These are phyloP conservation scores for Acronicta psi DNA, from an alignment of 2,888 invertebrate genomes.

Conservation along the genomic window DNA sequence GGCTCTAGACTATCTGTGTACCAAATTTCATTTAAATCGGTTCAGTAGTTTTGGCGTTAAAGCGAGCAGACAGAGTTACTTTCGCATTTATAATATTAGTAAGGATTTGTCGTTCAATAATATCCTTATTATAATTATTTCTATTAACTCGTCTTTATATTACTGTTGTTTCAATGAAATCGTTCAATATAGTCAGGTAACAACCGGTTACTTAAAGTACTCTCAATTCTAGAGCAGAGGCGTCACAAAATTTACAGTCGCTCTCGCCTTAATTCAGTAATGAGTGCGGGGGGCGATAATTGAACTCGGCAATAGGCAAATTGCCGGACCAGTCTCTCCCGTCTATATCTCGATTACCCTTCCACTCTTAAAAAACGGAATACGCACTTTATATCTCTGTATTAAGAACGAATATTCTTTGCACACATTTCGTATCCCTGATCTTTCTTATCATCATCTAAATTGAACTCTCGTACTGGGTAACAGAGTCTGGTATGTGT, in stretches of 20 bases:
- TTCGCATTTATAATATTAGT: constrained; percentile 8
- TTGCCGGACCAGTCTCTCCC: constrained; percentile 79
- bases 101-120: neutral
- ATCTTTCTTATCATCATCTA: constrained; percentile 67
- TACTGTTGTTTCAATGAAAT: constrained; percentile 33
- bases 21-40: too few species aligned
- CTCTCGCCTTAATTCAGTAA: constrained; percentile 87
- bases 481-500: constrained; percentile 70
- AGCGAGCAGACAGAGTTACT: too few species aligned
- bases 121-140: neutral
- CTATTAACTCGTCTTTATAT: constrained; percentile 5
- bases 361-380: constrained; percentile 46
- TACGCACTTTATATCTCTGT: constrained; percentile 61
- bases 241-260: constrained; percentile 83
- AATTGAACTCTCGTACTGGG: constrained; percentile 73
- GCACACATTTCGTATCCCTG: constrained; percentile 50
- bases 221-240: constrained; percentile 78
- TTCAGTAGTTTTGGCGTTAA: too few species aligned
- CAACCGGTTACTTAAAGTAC: constrained; percentile 71
- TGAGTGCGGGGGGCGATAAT: constrained; percentile 88
- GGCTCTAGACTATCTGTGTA: too few species aligned
- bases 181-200: constrained; percentile 64
- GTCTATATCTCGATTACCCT: constrained; percentile 68
- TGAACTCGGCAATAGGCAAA: constrained; percentile 87
- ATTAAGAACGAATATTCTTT: constrained; percentile 63